phyloP scores from a whole-genome alignment of 64 coral and sea anemone genomes.

The Cladopsammia gracilis region DNA sequence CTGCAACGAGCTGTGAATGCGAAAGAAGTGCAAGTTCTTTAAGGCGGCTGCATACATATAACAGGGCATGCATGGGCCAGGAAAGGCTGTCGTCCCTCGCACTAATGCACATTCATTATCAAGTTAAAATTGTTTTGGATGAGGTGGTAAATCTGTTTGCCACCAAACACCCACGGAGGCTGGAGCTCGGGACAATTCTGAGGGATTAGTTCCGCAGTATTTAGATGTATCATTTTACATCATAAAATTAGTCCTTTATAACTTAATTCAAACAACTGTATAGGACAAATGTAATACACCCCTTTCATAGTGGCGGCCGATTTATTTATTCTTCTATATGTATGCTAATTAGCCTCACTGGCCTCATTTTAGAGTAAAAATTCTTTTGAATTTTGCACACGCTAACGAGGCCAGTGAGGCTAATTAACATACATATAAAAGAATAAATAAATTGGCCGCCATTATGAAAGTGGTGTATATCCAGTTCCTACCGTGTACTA shows the following conservation, averaged over 20 bases:
- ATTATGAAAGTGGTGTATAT: too few relatives aligned
- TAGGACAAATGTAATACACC: too few relatives aligned
- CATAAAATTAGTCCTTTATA: conserved; percentile 20
- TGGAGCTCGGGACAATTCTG: conserved; percentile 32
- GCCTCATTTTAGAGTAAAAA: too few relatives aligned
- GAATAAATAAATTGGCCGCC: too few relatives aligned
- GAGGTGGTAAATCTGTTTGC: conserved; percentile 64
- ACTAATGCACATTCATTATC: conserved; percentile 49
- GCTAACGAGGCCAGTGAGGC: too few relatives aligned
- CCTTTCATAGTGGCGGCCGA: too few relatives aligned
- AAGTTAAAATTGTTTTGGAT: conserved; percentile 26
- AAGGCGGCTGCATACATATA: conserved; percentile 65
- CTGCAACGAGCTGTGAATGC: conserved; percentile 70
- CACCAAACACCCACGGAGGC: conserved; percentile 51
- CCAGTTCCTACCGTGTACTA: too few relatives aligned
- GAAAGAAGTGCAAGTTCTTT: conserved; percentile 64
- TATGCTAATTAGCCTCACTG: too few relatives aligned
- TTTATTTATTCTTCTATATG: too few relatives aligned
- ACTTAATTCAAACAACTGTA: too few relatives aligned
- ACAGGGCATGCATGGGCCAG: conserved; percentile 64
- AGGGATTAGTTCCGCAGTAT: conserved; percentile 45
- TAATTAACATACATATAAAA: too few relatives aligned
- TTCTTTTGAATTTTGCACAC: too few relatives aligned
- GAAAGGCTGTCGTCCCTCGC: conserved; percentile 56
- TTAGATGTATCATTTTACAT: conserved; percentile 14